phyloP scores from a whole-genome alignment of 2,113 vertebrate genomes.

The Melospiza melodia region DNA sequence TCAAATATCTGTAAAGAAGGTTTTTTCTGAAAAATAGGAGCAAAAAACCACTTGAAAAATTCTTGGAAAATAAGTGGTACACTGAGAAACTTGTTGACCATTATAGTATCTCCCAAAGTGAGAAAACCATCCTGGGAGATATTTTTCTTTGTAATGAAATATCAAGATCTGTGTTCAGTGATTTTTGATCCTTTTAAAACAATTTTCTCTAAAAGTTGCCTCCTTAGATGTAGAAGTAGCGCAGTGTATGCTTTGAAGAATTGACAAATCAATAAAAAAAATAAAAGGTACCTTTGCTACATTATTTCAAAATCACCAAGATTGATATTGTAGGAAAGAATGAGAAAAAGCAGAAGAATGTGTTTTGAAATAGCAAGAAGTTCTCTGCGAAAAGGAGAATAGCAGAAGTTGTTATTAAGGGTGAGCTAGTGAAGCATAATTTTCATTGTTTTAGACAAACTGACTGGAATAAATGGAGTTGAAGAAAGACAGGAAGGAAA shows the following conservation, averaged over 20 bases:
- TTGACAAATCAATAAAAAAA: neutral
- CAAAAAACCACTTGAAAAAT: neutral
- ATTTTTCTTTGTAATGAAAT: neutral
- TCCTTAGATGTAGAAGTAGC: neutral
- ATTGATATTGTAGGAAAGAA: neutral
- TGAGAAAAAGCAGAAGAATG: neutral
- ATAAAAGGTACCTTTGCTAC: neutral
- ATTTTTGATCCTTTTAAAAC: neutral
- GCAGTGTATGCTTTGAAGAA: neutral
- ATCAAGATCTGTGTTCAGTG: neutral
- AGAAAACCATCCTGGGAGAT: neutral
- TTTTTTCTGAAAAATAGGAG: neutral
- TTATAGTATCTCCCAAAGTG: neutral
- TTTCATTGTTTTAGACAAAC: neutral
- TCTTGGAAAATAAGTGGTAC: neutral
- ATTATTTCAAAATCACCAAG: neutral
- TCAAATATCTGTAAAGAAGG: neutral
- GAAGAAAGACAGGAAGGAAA: neutral
- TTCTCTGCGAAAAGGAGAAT: neutral
- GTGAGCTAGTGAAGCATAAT: neutral
- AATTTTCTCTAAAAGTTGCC: neutral
- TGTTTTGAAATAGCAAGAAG: neutral
- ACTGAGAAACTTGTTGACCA: neutral
- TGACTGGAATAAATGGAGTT: neutral
- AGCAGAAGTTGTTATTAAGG: neutral